phyloP scores from a whole-genome alignment of 2,888 invertebrate species.

The Herminia tarsipennalis region DNA sequence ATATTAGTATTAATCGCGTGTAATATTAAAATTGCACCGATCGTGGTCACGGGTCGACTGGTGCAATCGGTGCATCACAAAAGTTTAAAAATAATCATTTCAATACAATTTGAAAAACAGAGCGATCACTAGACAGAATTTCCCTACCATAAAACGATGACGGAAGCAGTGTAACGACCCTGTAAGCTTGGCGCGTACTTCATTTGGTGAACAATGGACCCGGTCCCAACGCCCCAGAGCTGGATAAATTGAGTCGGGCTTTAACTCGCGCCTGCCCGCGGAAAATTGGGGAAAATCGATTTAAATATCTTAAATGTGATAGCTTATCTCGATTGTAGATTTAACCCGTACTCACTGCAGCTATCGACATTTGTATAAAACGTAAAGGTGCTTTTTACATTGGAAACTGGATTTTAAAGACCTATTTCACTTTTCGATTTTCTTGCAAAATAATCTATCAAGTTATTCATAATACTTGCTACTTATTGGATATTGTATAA shows the following conservation, averaged over 20 bases:
- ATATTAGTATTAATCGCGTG: too few species aligned
- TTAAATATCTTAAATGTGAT: slow-evolving; percentile 84
- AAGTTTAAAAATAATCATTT: too few species aligned
- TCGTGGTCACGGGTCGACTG: too few species aligned
- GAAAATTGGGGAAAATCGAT: slow-evolving; percentile 85
- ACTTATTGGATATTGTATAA: too few species aligned
- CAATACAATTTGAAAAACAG: neutral
- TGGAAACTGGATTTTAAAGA: too few species aligned
- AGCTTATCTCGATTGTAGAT: slow-evolving; percentile 77
- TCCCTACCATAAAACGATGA: slow-evolving; percentile 58
- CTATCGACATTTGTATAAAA: slow-evolving; percentile 44
- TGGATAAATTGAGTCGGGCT: slow-evolving; percentile 81
- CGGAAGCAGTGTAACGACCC: slow-evolving; percentile 72
- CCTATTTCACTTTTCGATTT: too few species aligned
- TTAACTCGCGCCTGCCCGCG: slow-evolving; percentile 77
- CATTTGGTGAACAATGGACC: slow-evolving; percentile 82
- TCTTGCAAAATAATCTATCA: too few species aligned
- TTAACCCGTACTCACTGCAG: slow-evolving; percentile 56
- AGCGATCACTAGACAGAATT: slow-evolving; percentile 36
- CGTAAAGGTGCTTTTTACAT: slow-evolving; percentile 35
- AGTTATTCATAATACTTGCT: too few species aligned
- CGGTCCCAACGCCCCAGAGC: slow-evolving; percentile 71
- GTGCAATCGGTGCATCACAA: too few species aligned
- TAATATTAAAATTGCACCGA: too few species aligned
- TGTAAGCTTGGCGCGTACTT: slow-evolving; percentile 74